A percentile compares a stretch with the other conserved stretches of the same genome.
Evolutionary conservation across 2,113 vertebrate genomes (phyloP).

Genomic region (Gobio gobio): DNA sequence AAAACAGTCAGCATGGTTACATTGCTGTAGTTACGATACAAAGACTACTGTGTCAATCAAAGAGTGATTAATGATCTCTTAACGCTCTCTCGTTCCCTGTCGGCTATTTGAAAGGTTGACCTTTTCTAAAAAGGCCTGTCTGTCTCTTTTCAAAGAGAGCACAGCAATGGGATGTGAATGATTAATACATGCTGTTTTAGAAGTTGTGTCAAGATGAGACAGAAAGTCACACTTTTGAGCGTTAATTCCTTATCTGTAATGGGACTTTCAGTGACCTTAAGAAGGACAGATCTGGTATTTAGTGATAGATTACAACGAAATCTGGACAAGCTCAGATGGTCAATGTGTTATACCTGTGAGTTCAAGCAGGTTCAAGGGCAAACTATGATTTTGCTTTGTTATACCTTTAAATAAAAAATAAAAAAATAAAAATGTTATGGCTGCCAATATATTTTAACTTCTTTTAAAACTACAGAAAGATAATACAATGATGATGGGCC

Average conservation of each 20-base stretch:
- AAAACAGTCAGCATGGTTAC: conserved; percentile 4
- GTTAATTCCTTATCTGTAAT: conserved; percentile 30
- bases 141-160: conserved; percentile 31
- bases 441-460: not conserved
- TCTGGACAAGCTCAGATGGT: conserved; percentile 16
- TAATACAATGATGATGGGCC: too few species aligned
- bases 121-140: conserved; percentile 50
- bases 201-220: conserved; percentile 40
- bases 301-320: conserved; percentile 12
- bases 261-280: conserved; percentile 9
- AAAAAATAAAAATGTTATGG: not conserved
- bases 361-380: not conserved
- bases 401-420: too few species aligned
- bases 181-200: conserved; percentile 46
- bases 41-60: conserved; percentile 43
- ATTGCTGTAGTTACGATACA: conserved; percentile 11
- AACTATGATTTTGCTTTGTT: not conserved
- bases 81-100: conserved; percentile 31
- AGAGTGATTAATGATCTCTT: conserved; percentile 52
- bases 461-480: too few species aligned
- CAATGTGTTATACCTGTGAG: not conserved
- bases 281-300: conserved; percentile 21
- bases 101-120: conserved; percentile 48
- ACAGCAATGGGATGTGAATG: conserved; percentile 35
- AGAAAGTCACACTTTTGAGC: conserved; percentile 20